Base-by-base conservation (phyloP, 1,140 invertebrate genomes). In the Drosophila obscura region DNA sequence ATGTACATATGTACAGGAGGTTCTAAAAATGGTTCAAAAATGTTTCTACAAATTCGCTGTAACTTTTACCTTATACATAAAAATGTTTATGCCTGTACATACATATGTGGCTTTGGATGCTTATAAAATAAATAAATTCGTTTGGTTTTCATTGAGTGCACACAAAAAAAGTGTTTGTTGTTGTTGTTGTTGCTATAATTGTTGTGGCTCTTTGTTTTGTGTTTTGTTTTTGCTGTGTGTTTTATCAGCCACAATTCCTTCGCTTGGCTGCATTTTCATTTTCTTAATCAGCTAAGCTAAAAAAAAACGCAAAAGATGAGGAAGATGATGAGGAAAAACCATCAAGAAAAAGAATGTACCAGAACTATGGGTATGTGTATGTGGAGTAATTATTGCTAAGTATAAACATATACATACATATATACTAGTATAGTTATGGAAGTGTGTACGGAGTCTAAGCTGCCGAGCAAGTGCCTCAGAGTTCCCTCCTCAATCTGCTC, bases 211-310 rank as follows among this genome's bases (percentile, higher is more conserved):
- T 44, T 57, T 46, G 16, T 59, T 19, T 19, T 19, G n/a, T 1
- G 19, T 19, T 19, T 19, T n/a, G n/a, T 19, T 61, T 49, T 50
- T 43, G 68, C 53, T 49, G 35, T 57, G 76, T 84, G 80, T 57
- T 79, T 84, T 84, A 84, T 84, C 81, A 84, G 73, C 68, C 65
- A 64, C 63, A 77, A 74, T 85, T 85, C 64, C 58, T 26, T 68
- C 82, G 81, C 81, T 85, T 81, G 65, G 81, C 77, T 85, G 81
- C 73, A 75, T 87, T 78, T 76, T 72, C 65, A 77, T 85, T 85
- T 85, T 85, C 66, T 72, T 83, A 73, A 84, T 83, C 80, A 83
- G 80, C 83, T 71, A 75, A 83, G 19, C 19, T 19, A 19, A 19
- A 19, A 79, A 73, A 50, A 65, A 63, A 73, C 57, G 51, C 24